Evolutionary conservation across 2,888 invertebrate genomes (phyloP).

Genomic region (Erpobdella octoculata): DNA sequence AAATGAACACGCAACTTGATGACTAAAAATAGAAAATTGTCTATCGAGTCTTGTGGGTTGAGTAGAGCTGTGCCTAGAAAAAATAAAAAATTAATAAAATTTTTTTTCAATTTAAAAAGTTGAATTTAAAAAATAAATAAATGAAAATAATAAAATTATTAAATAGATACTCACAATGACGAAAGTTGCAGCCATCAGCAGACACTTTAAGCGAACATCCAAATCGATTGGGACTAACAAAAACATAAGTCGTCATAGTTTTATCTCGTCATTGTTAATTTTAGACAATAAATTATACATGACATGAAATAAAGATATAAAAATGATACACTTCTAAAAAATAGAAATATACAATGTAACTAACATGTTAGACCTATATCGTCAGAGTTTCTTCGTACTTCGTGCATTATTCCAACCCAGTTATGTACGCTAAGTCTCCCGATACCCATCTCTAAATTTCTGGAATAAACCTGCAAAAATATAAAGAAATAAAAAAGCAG

Average conservation of each 20-base stretch:
- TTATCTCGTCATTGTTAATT: neutral
- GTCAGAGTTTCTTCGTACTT: slow-evolving; percentile 33
- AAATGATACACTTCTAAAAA: too few relatives aligned
- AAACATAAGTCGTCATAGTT: neutral
- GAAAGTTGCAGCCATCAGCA: slow-evolving; percentile 34
- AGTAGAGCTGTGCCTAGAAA: neutral
- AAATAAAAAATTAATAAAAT: too few relatives aligned
- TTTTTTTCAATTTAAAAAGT: neutral
- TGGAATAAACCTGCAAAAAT: slow-evolving; percentile 23
- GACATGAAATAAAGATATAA: too few relatives aligned
- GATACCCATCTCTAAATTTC: slow-evolving; percentile 34
- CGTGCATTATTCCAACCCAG: slow-evolving; percentile 39
- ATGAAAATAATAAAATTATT: neutral
- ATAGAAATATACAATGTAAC: too few relatives aligned
- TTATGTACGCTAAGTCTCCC: slow-evolving; percentile 37
- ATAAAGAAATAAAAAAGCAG: neutral
- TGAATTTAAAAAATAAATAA: neutral
- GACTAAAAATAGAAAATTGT: too few relatives aligned
- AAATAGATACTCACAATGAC: slow-evolving; percentile 32
- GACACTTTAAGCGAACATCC: slow-evolving; percentile 36
- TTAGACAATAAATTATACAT: neutral
- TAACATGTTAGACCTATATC: slow-evolving; percentile 38
- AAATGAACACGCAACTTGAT: too few relatives aligned
- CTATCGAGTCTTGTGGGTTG: slow-evolving; percentile 1
- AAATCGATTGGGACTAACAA: slow-evolving; percentile 37